Evolutionary conservation across 2,888 invertebrate genomes (phyloP).

Genomic region (Athalia rosae): DNA sequence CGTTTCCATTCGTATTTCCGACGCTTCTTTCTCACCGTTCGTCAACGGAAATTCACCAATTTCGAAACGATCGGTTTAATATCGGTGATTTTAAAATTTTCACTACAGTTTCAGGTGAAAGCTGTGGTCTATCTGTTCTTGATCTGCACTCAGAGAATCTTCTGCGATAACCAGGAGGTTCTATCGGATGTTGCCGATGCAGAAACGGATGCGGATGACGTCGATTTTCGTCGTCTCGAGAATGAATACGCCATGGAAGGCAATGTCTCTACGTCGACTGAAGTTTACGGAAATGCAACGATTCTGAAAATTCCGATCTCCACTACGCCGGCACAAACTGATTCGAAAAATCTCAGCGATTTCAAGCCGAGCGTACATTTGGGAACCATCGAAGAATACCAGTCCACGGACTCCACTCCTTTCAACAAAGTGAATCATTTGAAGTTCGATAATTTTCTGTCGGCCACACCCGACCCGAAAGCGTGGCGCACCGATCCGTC

Average conservation of each 20-base stretch:
- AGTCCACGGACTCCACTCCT: constrained; percentile 47
- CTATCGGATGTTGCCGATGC: neutral
- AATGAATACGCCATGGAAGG: constrained; percentile 43
- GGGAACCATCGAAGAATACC: constrained; percentile 58
- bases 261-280: constrained; percentile 18
- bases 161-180: constrained; percentile 20
- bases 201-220: constrained; percentile 19
- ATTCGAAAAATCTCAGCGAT: constrained; percentile 17
- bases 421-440: constrained; percentile 59
- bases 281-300: neutral
- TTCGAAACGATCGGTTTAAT: constrained; percentile 4
- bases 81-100: neutral
- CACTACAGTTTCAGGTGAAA: constrained; percentile 21
- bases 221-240: constrained; percentile 44
- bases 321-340: neutral
- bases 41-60: neutral
- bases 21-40: neutral
- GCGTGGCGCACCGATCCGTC: constrained; percentile 7
- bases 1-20: neutral
- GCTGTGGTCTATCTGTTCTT: constrained; percentile 36
- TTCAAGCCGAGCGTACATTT: constrained; percentile 64
- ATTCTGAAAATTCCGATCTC: neutral
- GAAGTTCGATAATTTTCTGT: constrained; percentile 54
- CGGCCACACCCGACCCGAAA: neutral
- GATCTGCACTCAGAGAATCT: constrained; percentile 23